phyloP scores from a whole-genome alignment of 53 echinoderm and acorn worm species.

The Crossaster papposus region DNA sequence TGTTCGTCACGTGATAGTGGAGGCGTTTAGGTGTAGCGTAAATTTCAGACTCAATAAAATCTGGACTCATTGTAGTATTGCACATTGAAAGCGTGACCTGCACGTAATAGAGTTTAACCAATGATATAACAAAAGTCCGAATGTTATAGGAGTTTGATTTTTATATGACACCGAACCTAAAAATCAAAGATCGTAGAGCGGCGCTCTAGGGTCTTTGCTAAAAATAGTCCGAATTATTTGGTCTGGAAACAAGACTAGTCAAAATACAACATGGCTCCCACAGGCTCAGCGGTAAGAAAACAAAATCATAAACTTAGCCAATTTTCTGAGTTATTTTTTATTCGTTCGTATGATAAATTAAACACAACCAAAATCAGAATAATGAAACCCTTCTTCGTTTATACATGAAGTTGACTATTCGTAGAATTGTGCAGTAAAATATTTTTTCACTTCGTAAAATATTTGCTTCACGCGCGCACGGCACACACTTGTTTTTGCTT shows the following conservation, averaged over 20 bases:
- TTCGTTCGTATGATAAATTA: neutral
- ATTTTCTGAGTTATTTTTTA: neutral
- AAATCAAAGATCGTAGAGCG: too few relatives aligned
- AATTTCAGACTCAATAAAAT: too few relatives aligned
- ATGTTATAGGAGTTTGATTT: too few relatives aligned
- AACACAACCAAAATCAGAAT: neutral
- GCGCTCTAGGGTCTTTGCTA: too few relatives aligned
- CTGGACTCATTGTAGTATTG: too few relatives aligned
- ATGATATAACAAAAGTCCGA: too few relatives aligned
- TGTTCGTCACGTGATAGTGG: too few relatives aligned
- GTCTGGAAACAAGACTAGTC: neutral
- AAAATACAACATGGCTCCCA: conserved; percentile 44
- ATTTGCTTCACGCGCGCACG: neutral
- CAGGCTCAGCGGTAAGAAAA: neutral
- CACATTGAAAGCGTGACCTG: too few relatives aligned
- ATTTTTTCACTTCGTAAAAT: conserved; percentile 5
- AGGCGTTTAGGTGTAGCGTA: too few relatives aligned
- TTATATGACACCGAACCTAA: too few relatives aligned
- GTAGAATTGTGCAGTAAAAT: neutral
- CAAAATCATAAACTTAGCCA: neutral
- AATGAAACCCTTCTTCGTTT: neutral
- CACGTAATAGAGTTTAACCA: too few relatives aligned
- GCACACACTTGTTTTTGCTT: conserved; percentile 33
- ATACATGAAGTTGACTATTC: neutral
- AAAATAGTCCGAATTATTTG: too few relatives aligned